Percentiles rank a stretch among this genome's conserved stretches.
Evolutionary conservation across 1,140 invertebrate genomes (phyloP).

Genomic region (Drosophila kohkoa): DNA sequence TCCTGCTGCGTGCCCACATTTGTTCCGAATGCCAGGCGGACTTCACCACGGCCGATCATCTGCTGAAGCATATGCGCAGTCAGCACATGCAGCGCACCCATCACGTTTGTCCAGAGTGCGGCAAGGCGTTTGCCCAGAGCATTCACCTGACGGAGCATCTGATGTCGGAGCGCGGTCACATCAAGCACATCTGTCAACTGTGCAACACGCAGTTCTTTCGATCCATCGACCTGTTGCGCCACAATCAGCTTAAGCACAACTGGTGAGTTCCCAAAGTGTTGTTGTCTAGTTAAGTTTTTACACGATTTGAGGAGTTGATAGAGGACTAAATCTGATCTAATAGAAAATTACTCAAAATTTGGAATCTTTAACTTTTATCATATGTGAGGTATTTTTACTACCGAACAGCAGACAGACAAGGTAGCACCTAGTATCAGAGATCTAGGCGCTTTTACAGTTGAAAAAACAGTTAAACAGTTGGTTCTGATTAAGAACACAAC

Average conservation of each 20-base stretch:
- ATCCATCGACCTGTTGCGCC: constrained; percentile 54
- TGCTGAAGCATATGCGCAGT: constrained; percentile 58
- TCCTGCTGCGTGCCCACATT: constrained; percentile 58
- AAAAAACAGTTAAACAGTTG: too few relatives aligned
- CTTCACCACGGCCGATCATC: constrained; percentile 67
- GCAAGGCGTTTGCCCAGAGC: constrained; percentile 57
- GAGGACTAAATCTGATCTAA: too few relatives aligned
- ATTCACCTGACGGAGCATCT: constrained; percentile 56
- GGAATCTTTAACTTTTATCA: too few relatives aligned
- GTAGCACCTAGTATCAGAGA: too few relatives aligned
- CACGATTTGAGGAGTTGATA: too few relatives aligned
- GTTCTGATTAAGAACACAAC: too few relatives aligned
- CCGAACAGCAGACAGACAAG: too few relatives aligned
- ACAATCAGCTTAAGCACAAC: constrained; percentile 46
- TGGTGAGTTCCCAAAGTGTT: background rate
- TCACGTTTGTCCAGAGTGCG: constrained; percentile 49
- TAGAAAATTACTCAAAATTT: too few relatives aligned
- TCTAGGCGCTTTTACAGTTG: too few relatives aligned
- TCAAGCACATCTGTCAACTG: constrained; percentile 31
- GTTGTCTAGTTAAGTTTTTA: too few relatives aligned
- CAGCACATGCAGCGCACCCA: constrained; percentile 35
- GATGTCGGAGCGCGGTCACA: constrained; percentile 45
- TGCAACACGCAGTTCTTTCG: constrained; percentile 64
- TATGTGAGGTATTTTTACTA: too few relatives aligned
- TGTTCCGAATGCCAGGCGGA: constrained; percentile 53